Percentiles rank a stretch among this genome's conserved stretches.
Evolutionary conservation across 1,140 invertebrate genomes (phyloP).

Genomic region (Platyscapa corneri): DNA sequence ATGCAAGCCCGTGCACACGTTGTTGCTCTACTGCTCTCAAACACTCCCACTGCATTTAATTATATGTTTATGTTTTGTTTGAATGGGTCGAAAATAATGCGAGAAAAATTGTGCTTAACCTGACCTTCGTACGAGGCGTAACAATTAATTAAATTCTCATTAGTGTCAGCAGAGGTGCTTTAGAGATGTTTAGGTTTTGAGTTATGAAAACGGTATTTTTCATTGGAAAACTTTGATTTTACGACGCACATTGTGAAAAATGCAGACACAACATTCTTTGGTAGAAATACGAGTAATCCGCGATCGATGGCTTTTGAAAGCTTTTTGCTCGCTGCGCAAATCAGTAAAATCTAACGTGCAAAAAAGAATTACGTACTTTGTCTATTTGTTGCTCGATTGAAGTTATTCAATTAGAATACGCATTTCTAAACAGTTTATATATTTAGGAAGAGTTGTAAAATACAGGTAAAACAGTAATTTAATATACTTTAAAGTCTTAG

Average conservation of each 20-base stretch:
- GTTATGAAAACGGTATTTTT: neutral
- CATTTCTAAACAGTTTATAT: too few species aligned
- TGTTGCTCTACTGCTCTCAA: neutral
- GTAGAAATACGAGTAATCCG: neutral
- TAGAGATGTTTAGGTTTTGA: neutral
- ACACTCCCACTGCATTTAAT: neutral
- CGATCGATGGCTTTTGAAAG: neutral
- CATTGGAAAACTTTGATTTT: neutral
- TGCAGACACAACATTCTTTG: neutral
- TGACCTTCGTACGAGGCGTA: neutral
- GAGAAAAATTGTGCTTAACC: neutral
- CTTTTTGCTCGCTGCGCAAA: neutral
- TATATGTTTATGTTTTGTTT: neutral
- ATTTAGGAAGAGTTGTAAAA: too few species aligned
- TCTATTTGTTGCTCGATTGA: too few species aligned
- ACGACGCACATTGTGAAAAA: neutral
- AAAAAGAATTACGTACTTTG: too few species aligned
- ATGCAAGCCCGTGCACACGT: neutral
- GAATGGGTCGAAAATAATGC: neutral
- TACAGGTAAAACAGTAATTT: too few species aligned
- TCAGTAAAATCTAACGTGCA: too few species aligned
- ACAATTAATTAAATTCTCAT: slow-evolving; percentile 18
- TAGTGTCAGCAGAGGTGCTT: neutral
- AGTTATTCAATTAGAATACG: too few species aligned
- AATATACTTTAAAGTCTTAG: too few species aligned